Base-by-base conservation (phyloP, 2,113 vertebrate species). In the Ameiurus melas region DNA sequence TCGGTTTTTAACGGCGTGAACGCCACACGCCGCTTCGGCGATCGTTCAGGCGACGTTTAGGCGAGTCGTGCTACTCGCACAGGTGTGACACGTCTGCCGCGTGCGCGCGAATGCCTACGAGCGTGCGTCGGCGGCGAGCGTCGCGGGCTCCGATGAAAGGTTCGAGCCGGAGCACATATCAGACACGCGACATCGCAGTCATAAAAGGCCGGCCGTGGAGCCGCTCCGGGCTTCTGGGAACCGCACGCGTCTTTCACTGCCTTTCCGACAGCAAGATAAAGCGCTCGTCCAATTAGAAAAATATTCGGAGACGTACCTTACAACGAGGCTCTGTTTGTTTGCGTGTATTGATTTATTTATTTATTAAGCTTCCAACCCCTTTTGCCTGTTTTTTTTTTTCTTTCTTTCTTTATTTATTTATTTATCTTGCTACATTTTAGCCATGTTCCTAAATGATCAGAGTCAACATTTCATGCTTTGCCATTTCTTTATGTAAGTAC, bases 271-370 rank as follows among this genome's bases (percentile, higher is more conserved):
- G 95, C 94, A 95, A 95, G 95, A 96, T 94, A 93, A 95, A 96
- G 95, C 94, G 93, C 93, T 94, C 92, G 92, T 95, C 95, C 95
- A 96, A 96, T 96, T 96, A 96, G 94, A 96, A 95, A 95, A 95
- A 96, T 95, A 96, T 95, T 96, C 95, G 94, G 93, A 91, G 93
- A 90, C 94, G 93, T 95, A 95, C 93, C 94, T 95, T 93, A 93
- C 92, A 93, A 92, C 90, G 90, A 86, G 90, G 89, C 93, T 64
- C 17, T 0, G 55, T 17, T 17, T 57, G 17, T 0, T 73, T 47
- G 0, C n/a, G n/a, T 33, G 25, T 19, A 5, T 47, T 47, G 0
- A 47, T 19, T 13, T 55, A 17, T 55, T 30, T 5, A 10, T 55
- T 85, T 33, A 4, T 43, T 68, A 9, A 84, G 91, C 93, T 90